phyloP scores from a whole-genome alignment of 1,140 invertebrate genomes.

The Euura lappo region DNA sequence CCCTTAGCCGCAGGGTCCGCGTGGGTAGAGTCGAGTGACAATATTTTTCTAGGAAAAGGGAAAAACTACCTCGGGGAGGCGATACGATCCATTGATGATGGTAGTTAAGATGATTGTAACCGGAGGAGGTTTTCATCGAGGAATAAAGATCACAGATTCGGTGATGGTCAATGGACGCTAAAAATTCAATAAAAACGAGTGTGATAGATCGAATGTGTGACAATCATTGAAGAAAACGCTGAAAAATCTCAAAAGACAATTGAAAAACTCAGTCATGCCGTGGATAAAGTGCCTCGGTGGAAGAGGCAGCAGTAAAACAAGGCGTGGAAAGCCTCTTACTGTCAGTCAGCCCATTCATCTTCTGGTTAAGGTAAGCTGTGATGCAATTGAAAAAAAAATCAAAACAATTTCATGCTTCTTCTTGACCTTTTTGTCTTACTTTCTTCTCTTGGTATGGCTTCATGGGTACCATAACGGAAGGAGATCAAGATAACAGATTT shows the following conservation, averaged over 20 bases:
- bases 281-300: slow-evolving; percentile 60
- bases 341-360: slow-evolving; percentile 60
- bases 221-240: neutral
- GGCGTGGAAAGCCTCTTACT: slow-evolving; percentile 54
- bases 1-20: no score
- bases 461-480: no score
- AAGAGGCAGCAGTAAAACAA: slow-evolving; percentile 45
- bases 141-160: no score
- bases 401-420: neutral
- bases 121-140: no score
- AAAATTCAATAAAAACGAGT: neutral
- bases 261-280: slow-evolving; percentile 51
- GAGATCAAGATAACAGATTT: no score
- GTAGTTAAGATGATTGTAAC: no score
- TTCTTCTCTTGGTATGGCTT: no score
- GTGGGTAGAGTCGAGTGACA: no score
- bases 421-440: no score
- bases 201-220: slow-evolving; percentile 1
- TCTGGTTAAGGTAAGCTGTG: slow-evolving; percentile 53
- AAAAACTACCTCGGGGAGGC: no score
- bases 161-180: neutral
- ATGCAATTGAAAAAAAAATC: neutral
- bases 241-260: slow-evolving; percentile 20
- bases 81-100: no score
- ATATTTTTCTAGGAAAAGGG: no score